phyloP scores from a whole-genome alignment of 2,113 vertebrate genomes.

The Hymenochirus boettgeri region DNA sequence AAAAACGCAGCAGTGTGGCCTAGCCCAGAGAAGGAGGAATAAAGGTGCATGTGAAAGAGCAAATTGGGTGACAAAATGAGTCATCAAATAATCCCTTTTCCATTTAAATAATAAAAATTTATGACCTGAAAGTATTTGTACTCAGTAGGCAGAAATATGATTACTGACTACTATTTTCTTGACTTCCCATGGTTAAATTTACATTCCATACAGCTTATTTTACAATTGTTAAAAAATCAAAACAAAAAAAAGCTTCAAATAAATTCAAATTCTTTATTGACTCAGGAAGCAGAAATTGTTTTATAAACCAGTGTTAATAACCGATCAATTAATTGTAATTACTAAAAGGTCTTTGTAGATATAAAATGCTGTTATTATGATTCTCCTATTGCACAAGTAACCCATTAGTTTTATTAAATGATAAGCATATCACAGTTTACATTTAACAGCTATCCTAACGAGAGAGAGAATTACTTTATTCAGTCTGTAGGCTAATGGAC shows the following conservation, averaged over 20 bases:
- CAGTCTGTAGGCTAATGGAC: slow-evolving; percentile 63
- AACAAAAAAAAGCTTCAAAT: neutral
- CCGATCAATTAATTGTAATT: slow-evolving; percentile 51
- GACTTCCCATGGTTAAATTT: neutral
- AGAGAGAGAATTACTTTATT: slow-evolving; percentile 50
- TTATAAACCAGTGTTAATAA: slow-evolving; percentile 54
- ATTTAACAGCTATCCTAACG: slow-evolving; percentile 31
- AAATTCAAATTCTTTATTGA: slow-evolving; percentile 42
- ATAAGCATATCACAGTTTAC: slow-evolving; percentile 45
- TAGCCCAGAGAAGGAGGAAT: too few relatives aligned
- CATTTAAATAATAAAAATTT: too few relatives aligned
- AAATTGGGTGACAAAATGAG: too few relatives aligned
- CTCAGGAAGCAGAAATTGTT: slow-evolving; percentile 43
- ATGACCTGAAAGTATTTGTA: neutral
- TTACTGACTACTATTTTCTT: neutral
- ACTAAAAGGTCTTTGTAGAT: slow-evolving; percentile 49
- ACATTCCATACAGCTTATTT: neutral
- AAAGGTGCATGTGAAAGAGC: too few relatives aligned
- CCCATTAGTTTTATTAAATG: slow-evolving; percentile 57
- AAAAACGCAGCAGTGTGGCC: too few relatives aligned
- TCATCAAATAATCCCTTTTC: too few relatives aligned
- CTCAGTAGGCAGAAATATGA: neutral
- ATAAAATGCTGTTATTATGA: slow-evolving; percentile 51
- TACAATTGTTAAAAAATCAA: neutral
- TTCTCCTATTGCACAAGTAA: slow-evolving; percentile 56